Base-by-base conservation (phyloP, 2,797 vertebrate species). In the Neopelma chrysocephalum region DNA sequence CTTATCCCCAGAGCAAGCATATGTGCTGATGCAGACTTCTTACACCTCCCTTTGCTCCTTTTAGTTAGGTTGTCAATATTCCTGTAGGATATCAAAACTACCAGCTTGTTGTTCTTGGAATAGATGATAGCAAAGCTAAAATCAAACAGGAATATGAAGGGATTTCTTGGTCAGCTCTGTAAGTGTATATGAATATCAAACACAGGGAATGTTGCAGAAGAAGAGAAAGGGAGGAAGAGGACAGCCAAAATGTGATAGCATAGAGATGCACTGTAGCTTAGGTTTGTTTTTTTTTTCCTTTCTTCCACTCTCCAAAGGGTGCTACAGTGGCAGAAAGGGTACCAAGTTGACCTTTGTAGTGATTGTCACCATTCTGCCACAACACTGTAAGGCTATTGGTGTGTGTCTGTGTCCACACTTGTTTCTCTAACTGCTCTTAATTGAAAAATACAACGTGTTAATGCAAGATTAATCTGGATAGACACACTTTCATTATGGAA, bases 371-470 rank as follows among this genome's bases (percentile, higher is more conserved):
- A 4, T 50, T 79, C 45, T 69, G 21, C n/a, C 31, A 23, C n/a
- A 20, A 5, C 20, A 11, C 32, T 38, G 9, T 48, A 57, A 32
- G 25, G n/a, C 31, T 76, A 8, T 6, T 23, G 65, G 31, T 31
- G 6, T 31, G 20, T 45, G 23, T 82, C 47, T 17, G 13, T 50
- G 34, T n/a, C n/a, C 0, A 0, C 20, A 7, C 1, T 1, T 43
- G 9, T 76, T 87, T 53, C 58, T 65, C 21, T 60, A 21, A 26
- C 27, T 26, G 53, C 25, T 77, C 6, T 5, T 6, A 7, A 6
- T 1, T 76, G 56, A 72, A 77, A 89, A 60, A 71, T 29, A 22
- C 3, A 23, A 22, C 2, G 3, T 47, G n/a, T 54, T 42, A 60
- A 42, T 47, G 25, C 42, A 81, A 34, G 27, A 62, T 47, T 42